Evolutionary conservation across 2,113 vertebrate species (phyloP).

Genomic region (Okapia johnstoni): DNA sequence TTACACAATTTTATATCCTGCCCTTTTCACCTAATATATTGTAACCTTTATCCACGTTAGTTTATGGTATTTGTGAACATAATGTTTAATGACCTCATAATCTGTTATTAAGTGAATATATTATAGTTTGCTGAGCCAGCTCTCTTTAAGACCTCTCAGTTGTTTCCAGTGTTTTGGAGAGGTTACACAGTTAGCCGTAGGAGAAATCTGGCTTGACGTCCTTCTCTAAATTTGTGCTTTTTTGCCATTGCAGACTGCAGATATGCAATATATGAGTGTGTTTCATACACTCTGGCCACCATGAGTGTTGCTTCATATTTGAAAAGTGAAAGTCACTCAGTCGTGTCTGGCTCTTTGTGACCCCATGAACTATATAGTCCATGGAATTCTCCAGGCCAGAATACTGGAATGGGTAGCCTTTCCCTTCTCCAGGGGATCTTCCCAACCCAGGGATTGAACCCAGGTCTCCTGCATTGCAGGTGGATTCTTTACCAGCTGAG

Average conservation of each 20-base stretch:
- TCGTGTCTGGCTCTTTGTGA: not conserved
- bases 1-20: slow-evolving; percentile 44
- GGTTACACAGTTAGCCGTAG: not conserved
- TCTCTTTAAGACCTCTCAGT: not conserved
- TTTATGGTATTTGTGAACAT: slow-evolving; percentile 54
- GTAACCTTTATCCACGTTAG: not conserved
- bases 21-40: slow-evolving; percentile 11
- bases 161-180: not conserved
- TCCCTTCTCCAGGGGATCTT: not conserved
- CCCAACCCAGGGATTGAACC: not conserved
- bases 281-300: not conserved
- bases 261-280: not conserved
- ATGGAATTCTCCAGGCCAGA: not conserved
- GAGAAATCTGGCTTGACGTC: not conserved
- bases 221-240: not conserved
- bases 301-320: not conserved
- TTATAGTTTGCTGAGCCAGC: not conserved
- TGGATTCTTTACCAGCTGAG: not conserved
- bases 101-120: slow-evolving; percentile 40
- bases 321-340: not conserved
- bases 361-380: not conserved
- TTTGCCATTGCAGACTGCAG: not conserved
- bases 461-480: not conserved
- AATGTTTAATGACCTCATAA: slow-evolving; percentile 50
- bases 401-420: not conserved